phyloP scores from a whole-genome alignment of 2,888 invertebrate species.

The Eutolmus rufibarbis region DNA sequence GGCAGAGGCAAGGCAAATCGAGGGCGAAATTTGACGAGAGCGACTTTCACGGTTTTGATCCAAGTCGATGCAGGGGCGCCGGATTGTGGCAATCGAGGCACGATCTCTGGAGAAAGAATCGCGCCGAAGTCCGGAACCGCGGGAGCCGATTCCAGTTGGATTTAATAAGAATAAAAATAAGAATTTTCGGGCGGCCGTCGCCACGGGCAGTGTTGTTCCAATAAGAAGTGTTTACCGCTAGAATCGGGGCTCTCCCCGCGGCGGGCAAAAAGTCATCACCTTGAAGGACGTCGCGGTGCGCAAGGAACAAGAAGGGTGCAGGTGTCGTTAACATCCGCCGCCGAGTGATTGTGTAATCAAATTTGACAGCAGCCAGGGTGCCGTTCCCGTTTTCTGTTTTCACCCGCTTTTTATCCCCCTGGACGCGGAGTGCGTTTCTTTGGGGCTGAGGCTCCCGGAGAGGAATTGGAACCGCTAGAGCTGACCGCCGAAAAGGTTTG shows the following conservation, averaged over 20 bases:
- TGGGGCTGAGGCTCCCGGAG: neutral
- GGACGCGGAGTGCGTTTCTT: neutral
- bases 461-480: neutral
- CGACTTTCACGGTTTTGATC: neutral
- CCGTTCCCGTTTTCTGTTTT: neutral
- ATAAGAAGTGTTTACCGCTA: neutral
- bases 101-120: neutral
- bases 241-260: neutral
- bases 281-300: constrained; percentile 21
- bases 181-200: neutral
- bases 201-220: neutral
- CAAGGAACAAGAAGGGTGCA: constrained; percentile 17
- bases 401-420: neutral
- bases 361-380: neutral
- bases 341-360: constrained; percentile 27
- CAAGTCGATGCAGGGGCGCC: neutral
- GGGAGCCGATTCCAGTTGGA: neutral
- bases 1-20: neutral
- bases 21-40: neutral
- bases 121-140: neutral
- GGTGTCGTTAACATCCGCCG: constrained; percentile 9
- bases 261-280: neutral
- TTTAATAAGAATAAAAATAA: neutral
- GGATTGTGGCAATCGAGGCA: neutral
- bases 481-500: neutral